A percentile compares a stretch with the other conserved stretches of the same genome.
These are phyloP conservation scores for Spondyliosoma cantharus DNA, from an alignment of 2,797 vertebrate genomes.

Conservation along the genomic window DNA sequence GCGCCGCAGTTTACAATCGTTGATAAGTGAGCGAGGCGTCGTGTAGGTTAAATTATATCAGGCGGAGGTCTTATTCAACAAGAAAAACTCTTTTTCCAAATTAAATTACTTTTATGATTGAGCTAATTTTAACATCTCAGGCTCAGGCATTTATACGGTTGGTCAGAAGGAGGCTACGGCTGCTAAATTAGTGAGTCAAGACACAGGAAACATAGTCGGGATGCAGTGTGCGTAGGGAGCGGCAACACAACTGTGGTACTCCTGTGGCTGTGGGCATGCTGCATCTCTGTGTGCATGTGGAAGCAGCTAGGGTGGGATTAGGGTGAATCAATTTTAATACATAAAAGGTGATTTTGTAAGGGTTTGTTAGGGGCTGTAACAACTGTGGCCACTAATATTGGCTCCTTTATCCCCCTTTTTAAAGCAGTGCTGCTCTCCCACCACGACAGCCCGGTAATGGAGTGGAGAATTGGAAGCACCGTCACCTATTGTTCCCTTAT, in stretches of 20 bases:
- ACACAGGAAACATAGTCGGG: background rate
- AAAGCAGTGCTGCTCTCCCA: conserved; percentile 24
- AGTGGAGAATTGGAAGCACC: background rate
- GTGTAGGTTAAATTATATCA: background rate
- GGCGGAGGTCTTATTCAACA: background rate
- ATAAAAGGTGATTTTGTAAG: conserved; percentile 32
- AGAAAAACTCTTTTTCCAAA: background rate
- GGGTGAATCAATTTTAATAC: conserved; percentile 38
- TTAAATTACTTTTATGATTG: background rate
- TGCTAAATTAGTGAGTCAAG: background rate
- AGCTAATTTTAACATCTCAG: background rate
- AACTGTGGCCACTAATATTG: conserved; percentile 30
- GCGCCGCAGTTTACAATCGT: background rate
- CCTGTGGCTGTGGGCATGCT: background rate
- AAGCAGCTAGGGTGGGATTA: conserved; percentile 12
- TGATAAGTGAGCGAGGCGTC: background rate
- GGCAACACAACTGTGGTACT: background rate
- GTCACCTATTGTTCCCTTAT: conserved; percentile 23
- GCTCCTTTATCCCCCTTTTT: conserved; percentile 26
- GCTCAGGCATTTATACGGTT: background rate
- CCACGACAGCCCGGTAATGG: conserved; percentile 18
- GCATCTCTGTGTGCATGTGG: background rate
- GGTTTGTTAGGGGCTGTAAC: conserved; percentile 28
- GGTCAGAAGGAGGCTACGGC: background rate
- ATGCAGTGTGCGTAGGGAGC: conserved; percentile 1